Base-by-base conservation (phyloP, 2,797 vertebrate genomes). In the Falco columbarius region DNA sequence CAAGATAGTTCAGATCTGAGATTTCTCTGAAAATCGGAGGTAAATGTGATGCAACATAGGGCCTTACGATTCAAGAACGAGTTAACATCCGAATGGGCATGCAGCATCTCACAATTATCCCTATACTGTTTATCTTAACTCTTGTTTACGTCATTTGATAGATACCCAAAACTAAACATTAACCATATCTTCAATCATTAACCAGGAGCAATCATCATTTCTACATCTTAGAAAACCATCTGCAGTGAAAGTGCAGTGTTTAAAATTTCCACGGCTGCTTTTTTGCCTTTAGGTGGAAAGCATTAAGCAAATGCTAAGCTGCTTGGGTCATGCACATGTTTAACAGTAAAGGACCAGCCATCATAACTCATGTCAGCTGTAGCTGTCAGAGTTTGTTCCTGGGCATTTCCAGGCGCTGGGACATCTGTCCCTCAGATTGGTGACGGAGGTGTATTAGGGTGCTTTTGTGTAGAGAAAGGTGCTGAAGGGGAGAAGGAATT, bases 141-240 rank as follows among this genome's bases (percentile, higher is more conserved):
- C 73, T 90, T 90, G 66, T 92, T 97, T 85, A 71, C 82, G 72
- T 90, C 91, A 42, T 34, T 36, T 13, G 62, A 77, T 58, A 93
- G 96, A 97, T 94, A 95, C 71, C 79, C 81, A 73, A 73, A 85
- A 80, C 56, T 66, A 96, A 97, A 90, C 87, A 89, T 97, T 97
- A 97, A 97, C 96, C 70, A 63, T 10, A 42, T 30, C 73, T 62
- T 56, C 73, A 98, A 97, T 96, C 89, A 97, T 98, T 97, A 97
- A 97, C 97, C 80, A 88, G 63, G 44, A 92, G 40, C 63, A 76
- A 20, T 79, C 84, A 73, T 59, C 55, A 49, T 89, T 84, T 89
- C 92, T 81, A 49, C 81, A 84, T 87, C 73, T 90, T 73, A 18
- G 71, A 84, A 70, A 89, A 92, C 59, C 73, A 70, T 24, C 90